These are phyloP conservation scores for Natrix natrix DNA, from an alignment of 2,797 vertebrate species.

Conservation along the genomic window DNA sequence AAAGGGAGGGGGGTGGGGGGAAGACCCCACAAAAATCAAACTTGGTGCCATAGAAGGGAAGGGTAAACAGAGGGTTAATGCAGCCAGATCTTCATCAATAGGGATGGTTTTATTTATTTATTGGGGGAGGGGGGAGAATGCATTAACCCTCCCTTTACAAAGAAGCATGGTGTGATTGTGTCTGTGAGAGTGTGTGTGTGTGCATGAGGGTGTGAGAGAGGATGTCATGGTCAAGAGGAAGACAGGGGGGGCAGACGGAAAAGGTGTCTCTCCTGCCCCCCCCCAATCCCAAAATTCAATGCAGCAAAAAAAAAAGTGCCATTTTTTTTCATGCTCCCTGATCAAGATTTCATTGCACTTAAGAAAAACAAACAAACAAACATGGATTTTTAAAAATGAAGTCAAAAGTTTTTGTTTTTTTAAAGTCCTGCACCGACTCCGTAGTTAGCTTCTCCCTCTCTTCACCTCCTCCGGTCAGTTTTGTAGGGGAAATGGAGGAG, in stretches of 20 bases:
- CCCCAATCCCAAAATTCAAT: neutral
- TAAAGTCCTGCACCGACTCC: neutral
- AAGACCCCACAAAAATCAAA: neutral
- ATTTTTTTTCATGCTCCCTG: conserved; percentile 63
- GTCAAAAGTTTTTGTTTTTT: conserved; percentile 44
- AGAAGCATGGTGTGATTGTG: neutral
- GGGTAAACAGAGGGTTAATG: conserved; percentile 15
- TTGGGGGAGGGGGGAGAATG: neutral
- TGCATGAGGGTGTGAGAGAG: neutral
- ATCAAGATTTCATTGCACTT: conserved; percentile 71
- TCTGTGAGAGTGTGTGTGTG: neutral
- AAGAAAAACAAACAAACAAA: conserved; percentile 52
- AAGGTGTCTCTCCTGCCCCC: neutral
- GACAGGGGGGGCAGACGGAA: neutral
- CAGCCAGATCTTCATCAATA: neutral
- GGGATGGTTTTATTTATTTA: neutral
- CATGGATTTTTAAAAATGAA: neutral
- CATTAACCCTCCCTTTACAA: neutral
- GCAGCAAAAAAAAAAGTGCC: conserved; percentile 4
- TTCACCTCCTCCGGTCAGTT: neutral
- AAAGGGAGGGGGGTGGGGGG: no score
- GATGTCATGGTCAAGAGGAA: neutral
- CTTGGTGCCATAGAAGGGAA: neutral
- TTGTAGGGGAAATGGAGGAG: neutral
- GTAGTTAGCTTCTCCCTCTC: neutral